Percentiles rank a stretch among this genome's conserved stretches.
phyloP scores from a whole-genome alignment of 2,797 vertebrate species.

The Myotis myotis region DNA sequence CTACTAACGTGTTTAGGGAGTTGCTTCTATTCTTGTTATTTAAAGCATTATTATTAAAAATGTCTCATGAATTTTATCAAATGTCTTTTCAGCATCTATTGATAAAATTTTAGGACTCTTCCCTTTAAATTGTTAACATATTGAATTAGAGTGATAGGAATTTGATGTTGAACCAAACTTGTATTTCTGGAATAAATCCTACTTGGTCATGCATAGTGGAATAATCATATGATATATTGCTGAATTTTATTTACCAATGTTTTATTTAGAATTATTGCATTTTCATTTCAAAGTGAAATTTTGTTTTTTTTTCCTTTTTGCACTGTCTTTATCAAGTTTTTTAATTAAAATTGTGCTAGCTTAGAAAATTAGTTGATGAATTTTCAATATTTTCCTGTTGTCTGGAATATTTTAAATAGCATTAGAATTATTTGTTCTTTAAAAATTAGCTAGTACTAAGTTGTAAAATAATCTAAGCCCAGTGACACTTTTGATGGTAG shows the following conservation, averaged over 20 bases:
- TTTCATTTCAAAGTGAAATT: slow-evolving; percentile 58
- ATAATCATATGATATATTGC: slow-evolving; percentile 20
- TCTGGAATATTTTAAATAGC: slow-evolving; percentile 11
- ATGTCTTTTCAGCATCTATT: slow-evolving; percentile 38
- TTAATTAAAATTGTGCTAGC: slow-evolving; percentile 39
- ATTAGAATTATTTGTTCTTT: slow-evolving; percentile 40
- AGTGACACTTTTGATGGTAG: slow-evolving; percentile 11
- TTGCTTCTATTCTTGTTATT: slow-evolving; percentile 56
- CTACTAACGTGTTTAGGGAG: slow-evolving; percentile 17
- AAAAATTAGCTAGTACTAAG: slow-evolving; percentile 40
- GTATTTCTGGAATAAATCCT: slow-evolving; percentile 51
- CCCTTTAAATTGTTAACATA: slow-evolving; percentile 26
- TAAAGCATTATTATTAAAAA: slow-evolving; percentile 1
- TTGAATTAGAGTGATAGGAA: slow-evolving; percentile 19
- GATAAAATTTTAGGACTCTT: neutral
- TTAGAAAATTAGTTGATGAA: slow-evolving; percentile 47
- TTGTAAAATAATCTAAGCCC: slow-evolving; percentile 38
- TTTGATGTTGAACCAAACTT: slow-evolving; percentile 41
- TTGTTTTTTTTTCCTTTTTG: neutral
- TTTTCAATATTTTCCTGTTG: slow-evolving; percentile 36
- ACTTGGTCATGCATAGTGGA: neutral
- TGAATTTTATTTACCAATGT: slow-evolving; percentile 47
- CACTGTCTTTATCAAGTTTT: slow-evolving; percentile 25
- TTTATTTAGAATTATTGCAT: slow-evolving; percentile 43
- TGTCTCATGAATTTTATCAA: slow-evolving; percentile 22